These are phyloP conservation scores for Pristionchus fissidentatus DNA, from an alignment of 2,888 invertebrate species.

Conservation along the genomic window DNA sequence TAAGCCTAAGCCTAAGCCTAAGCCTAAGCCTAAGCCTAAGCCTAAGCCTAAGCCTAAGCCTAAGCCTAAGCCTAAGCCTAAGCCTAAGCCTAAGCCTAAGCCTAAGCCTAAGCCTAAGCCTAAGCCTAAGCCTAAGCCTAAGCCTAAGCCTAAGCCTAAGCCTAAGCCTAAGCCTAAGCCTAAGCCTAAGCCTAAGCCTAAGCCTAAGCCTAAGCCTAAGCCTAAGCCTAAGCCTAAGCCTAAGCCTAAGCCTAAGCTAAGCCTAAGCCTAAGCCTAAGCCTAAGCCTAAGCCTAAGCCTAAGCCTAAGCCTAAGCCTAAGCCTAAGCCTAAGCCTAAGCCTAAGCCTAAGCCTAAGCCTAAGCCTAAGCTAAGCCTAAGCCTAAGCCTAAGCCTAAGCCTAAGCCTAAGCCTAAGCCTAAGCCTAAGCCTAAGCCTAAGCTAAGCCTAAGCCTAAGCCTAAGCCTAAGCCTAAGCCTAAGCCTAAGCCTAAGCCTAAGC, in stretches of 20 bases:
- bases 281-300: constrained; percentile 31
- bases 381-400: constrained; percentile 31
- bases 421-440: constrained; percentile 31
- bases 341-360: constrained; percentile 31
- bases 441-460: constrained; percentile 30
- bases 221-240: constrained; percentile 31
- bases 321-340: constrained; percentile 30
- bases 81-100: constrained; percentile 31
- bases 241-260: constrained; percentile 31
- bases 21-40: constrained; percentile 31
- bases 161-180: constrained; percentile 31
- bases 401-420: constrained; percentile 31
- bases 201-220: constrained; percentile 31
- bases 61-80: constrained; percentile 30
- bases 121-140: constrained; percentile 31
- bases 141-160: constrained; percentile 31
- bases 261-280: constrained; percentile 31
- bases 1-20: constrained; percentile 31
- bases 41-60: constrained; percentile 31
- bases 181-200: constrained; percentile 31
- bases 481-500: constrained; percentile 31
- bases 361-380: constrained; percentile 30
- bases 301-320: constrained; percentile 31
- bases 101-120: constrained; percentile 31
- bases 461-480: constrained; percentile 31